Evolutionary conservation across 1,140 invertebrate genomes (phyloP), one percentile per base, ranked within the genome.

Genomic region (Megathymus violae): DNA sequence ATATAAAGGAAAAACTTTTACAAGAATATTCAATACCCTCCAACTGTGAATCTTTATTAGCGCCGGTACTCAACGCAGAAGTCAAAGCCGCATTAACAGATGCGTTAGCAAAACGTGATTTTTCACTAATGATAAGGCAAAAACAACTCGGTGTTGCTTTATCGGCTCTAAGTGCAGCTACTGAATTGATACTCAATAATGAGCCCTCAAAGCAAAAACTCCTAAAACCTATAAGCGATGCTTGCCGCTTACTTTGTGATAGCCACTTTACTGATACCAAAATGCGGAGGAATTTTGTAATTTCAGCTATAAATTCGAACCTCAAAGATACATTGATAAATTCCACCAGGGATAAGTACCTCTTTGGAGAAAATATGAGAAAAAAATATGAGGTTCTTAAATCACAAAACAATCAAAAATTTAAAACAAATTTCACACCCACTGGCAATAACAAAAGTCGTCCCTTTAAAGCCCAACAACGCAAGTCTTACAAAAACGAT

Each of bases 331-430:
- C 27, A 31, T 31, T 31, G 7, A 31, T 31, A 4, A 1, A 31
- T 4, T 31, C 27, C 27, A 4, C 27, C 7, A 6, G 36, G 13
- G 36, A 40, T 13, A 11, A 14, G 3, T 14, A 13, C 2, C 36
- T 14, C 3, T 40, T 40, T 40, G 11, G 36, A 1, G 11, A 40
- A 14, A 40, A 40, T 40, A 14, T 40, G 13, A 0, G 7, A 0
- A n/a, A 40, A 40, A 40, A 40, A 6, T 14, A 58, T 34, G 31
- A 13, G 40, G 50, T 11, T 62, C 67, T 27, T 60, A 73, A 34
- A 65, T 48, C 5, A 3, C 19, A 31, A 31, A 31, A 40, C 5
- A 14, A 1, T 11, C 19, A 31, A 6, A 31, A 31, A 31, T 1
- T 9, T 3, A 22, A 22, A 22, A 22, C 2, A 2, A 22, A 14